These are phyloP conservation scores for Melitaea athalia DNA, from an alignment of 2,888 invertebrate genomes.

Conservation along the genomic window DNA sequence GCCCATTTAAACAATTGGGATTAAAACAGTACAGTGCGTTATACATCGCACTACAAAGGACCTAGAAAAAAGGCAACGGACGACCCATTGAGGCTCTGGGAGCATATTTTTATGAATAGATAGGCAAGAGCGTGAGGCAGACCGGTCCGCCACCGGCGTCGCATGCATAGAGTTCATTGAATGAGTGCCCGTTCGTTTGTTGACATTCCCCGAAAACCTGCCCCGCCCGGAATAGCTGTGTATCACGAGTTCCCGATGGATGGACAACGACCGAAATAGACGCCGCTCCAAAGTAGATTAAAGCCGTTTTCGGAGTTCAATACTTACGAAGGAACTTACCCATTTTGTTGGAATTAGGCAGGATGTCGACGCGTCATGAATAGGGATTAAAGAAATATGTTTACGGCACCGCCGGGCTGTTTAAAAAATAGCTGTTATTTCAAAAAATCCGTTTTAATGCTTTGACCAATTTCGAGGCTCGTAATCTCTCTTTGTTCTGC, in stretches of 20 bases:
- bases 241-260: constrained; percentile 61
- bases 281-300: constrained; percentile 61
- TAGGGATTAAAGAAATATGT: constrained; percentile 37
- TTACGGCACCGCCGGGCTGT: constrained; percentile 26
- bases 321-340: constrained; percentile 52
- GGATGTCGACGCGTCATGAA: constrained; percentile 45
- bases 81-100: constrained; percentile 71
- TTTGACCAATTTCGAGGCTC: constrained; percentile 22
- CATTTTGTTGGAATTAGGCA: constrained; percentile 54
- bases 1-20: constrained; percentile 25
- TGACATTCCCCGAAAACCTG: constrained; percentile 83
- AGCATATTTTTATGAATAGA: constrained; percentile 79
- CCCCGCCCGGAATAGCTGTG: constrained; percentile 76
- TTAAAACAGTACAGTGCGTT: constrained; percentile 43
- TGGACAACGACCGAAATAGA: constrained; percentile 77
- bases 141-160: constrained; percentile 74
- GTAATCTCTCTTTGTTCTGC: constrained; percentile 31
- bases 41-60: constrained; percentile 36
- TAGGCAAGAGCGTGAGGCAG: constrained; percentile 50
- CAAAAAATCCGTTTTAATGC: constrained; percentile 23
- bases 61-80: constrained; percentile 56
- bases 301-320: constrained; percentile 69
- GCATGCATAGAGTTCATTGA: constrained; percentile 77
- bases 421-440: constrained; percentile 31
- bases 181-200: constrained; percentile 78